Evolutionary conservation across 2,797 vertebrate genomes (phyloP), one percentile per base, ranked within the genome.

Genomic region (Pygocentrus nattereri): DNA sequence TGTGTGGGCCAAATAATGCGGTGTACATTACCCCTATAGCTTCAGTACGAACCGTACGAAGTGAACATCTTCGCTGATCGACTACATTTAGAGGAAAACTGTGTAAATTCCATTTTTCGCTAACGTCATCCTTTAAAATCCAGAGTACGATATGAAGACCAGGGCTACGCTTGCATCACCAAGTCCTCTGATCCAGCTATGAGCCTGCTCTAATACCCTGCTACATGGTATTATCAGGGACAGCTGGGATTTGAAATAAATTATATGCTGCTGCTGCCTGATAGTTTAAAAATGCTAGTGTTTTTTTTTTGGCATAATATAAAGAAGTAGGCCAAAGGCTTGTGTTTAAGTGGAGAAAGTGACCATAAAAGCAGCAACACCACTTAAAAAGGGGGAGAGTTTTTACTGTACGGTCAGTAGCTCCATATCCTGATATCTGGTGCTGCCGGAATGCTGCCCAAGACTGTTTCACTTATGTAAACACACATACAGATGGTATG

Each of bases 191-290:
- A 30, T 61, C 58, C 25, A 12, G 23, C 41, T 69, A 12, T 27
- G 64, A 30, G 64, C 67, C 67, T 2, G 41, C 25, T 61, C 25
- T 61, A 61, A 61, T 61, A 61, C 25, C 12, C 58, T 15, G 58
- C 58, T 61, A 59, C 41, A 25, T 23, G n/a, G 67, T 49, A 23
- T 69, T 44, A 69, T 47, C 41, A 49, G 41, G 44, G 38, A 47
- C 67, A 69, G 21, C 67, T 69, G 67, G 67, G 67, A 49, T 69
- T 49, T 47, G n/a, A 47, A 23, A 69, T 41, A n/a, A 68, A 68
- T 68, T 44, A 68, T 58, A 58, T 23, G 54, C 64, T 6, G 34
- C 21, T 8, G 19, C 64, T n/a, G 34, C 41, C 34, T 23, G 15
- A 68, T 41, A 68, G 21, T 64, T 68, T 68, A 41, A 13, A 23